Base-by-base conservation (phyloP, 2,888 invertebrate genomes). In the Drosophila demipolita region DNA sequence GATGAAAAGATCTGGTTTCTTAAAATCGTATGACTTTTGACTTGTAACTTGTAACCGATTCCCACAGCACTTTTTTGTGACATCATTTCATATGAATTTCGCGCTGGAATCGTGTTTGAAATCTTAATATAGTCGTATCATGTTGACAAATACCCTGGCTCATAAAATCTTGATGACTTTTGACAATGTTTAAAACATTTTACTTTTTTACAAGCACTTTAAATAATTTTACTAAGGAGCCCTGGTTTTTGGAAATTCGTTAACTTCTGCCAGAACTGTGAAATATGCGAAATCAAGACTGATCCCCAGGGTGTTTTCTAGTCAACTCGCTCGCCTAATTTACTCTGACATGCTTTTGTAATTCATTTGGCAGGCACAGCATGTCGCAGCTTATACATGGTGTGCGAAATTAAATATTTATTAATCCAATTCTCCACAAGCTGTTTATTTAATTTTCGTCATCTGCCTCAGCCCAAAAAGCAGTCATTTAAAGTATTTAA, bases 351-450 rank as follows among this genome's bases (percentile, higher is more conserved):
- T 49, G 15, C 3, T 23, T 26, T 55, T n/a, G 36, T 59, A 59
- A 71, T 64, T 64, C 42, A 42, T 50, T 54, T 36, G 29, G 26
- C 26, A 32, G 15, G 32, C 48, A 36, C 38, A 23, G 29, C 35
- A 53, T 68, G 45, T 62, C 35, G 3, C 20, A 5, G 17, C 15
- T 17, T 38, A 60, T 42, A 48, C 35, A 42, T 23, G 33, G n/a
- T 45, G 42, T 48, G 50, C 17, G 32, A 42, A 65, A 54, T 75
- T 48, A 75, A 66, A 70, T 59, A 70, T 82, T 69, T 59, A 85
- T 74, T 70, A 70, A 62, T 54, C 20, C 62, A 67, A 73, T 75
- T 69, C 64, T 32, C 58, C 48, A 55, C 48, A 63, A 66, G 49
- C 29, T 20, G 15, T 78, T 71, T 40, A 81, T 71, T 57, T 40